Percentiles rank a stretch among this genome's conserved stretches.
These are phyloP conservation scores for Nycteola revayana DNA, from an alignment of 2,888 invertebrate species.

Conservation along the genomic window DNA sequence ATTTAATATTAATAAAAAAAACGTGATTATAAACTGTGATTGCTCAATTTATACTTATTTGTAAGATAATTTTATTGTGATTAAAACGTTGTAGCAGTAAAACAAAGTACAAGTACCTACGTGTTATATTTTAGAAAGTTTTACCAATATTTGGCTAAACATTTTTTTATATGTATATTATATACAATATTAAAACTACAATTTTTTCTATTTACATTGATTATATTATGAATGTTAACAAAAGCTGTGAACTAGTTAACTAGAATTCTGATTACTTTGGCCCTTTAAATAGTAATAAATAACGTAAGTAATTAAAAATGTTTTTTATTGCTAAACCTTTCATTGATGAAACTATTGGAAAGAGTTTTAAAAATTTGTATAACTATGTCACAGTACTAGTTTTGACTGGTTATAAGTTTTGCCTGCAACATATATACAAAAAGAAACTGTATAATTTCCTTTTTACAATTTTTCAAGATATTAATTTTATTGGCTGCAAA, in stretches of 20 bases:
- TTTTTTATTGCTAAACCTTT: constrained; percentile 6
- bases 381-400: constrained; percentile 10
- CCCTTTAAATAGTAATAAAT: constrained; percentile 9
- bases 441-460: constrained; percentile 8
- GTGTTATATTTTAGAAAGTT: constrained; percentile 9
- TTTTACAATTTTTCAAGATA: constrained; percentile 9
- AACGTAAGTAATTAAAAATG: constrained; percentile 7
- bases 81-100: constrained; percentile 11
- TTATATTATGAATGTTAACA: constrained; percentile 11
- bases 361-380: constrained; percentile 6
- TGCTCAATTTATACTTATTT: constrained; percentile 10
- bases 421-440: constrained; percentile 7
- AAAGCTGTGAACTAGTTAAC: constrained; percentile 10
- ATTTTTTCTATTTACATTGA: constrained; percentile 9
- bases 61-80: constrained; percentile 9
- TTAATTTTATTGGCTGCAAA: constrained; percentile 10
- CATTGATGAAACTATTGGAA: constrained; percentile 7
- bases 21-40: constrained; percentile 12
- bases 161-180: constrained; percentile 10
- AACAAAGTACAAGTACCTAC: constrained; percentile 11
- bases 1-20: constrained; percentile 13
- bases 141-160: constrained; percentile 9
- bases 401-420: constrained; percentile 8
- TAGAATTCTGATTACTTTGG: constrained; percentile 10
- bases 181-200: constrained; percentile 10